Conservation (phyloP, 2,113 vertebrate genomes). For the Caretta caretta region DNA sequence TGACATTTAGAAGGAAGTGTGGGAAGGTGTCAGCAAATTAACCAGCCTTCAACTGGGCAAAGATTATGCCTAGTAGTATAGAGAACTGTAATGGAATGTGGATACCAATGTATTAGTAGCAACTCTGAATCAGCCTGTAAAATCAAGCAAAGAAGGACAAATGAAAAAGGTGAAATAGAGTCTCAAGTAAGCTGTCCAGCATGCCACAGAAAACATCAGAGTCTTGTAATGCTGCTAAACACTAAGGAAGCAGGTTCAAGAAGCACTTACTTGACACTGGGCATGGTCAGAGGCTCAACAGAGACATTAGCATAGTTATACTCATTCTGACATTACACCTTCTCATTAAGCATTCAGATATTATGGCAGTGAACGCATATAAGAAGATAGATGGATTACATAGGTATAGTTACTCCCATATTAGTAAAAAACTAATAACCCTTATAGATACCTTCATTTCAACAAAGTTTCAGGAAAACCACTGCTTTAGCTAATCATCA, state of each 20-base stretch:
- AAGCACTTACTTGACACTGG: neutral
- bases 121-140: neutral
- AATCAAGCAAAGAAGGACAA: neutral
- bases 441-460: neutral
- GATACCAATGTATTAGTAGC: constrained; percentile 1
- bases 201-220: neutral
- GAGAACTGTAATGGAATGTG: constrained; percentile 7
- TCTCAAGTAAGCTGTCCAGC: neutral
- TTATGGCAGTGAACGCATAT: accelerated
- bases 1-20: neutral
- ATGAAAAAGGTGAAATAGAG: neutral
- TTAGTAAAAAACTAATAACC: accelerated
- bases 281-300: accelerated
- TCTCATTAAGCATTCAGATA: neutral
- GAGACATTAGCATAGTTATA: accelerated
- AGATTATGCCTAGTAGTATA: neutral
- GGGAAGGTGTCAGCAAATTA: constrained; percentile 45
- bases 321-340: neutral
- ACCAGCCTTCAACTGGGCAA: neutral
- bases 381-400: accelerated
- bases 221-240: neutral
- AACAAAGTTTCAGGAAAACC: neutral
- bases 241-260: neutral
- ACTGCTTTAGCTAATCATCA: neutral
- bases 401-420: accelerated